Evolutionary conservation across 2,113 vertebrate species (phyloP).

Genomic region (Anarhynchus alexandrinus): DNA sequence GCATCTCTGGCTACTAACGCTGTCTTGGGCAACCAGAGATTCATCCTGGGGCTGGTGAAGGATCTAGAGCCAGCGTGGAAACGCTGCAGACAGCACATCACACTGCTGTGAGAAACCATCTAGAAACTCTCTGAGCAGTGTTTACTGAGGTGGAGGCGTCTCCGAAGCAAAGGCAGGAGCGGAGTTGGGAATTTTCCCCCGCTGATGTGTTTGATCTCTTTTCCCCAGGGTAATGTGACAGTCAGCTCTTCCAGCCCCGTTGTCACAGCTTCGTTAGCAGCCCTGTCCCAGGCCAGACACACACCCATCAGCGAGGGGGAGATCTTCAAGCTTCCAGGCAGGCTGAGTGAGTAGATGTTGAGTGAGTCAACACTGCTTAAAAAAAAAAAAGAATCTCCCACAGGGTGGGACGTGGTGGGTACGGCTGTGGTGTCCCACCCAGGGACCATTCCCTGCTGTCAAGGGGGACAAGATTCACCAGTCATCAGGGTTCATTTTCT

Average conservation of each 20-base stretch:
- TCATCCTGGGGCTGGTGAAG: neutral
- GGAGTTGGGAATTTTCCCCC: neutral
- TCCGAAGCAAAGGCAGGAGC: neutral
- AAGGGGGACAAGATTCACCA: neutral
- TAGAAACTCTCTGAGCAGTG: neutral
- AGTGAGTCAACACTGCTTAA: neutral
- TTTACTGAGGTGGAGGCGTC: neutral
- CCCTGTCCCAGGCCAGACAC: neutral
- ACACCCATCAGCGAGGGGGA: slow-evolving; percentile 48
- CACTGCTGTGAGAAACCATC: neutral
- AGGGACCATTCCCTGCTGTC: neutral
- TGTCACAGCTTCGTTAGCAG: neutral
- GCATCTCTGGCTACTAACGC: neutral
- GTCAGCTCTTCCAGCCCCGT: neutral
- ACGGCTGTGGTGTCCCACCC: neutral
- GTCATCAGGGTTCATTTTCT: neutral
- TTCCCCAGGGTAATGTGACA: slow-evolving; percentile 30
- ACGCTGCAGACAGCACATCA: neutral
- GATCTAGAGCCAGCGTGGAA: neutral
- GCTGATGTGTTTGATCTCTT: neutral
- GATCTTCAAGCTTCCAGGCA: slow-evolving; percentile 82
- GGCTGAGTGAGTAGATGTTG: slow-evolving; percentile 76
- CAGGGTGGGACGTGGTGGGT: neutral
- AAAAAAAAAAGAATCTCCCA: neutral
- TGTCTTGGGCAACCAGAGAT: neutral